A percentile compares a stretch with the other conserved stretches of the same genome.
Evolutionary conservation across 2,797 vertebrate species (phyloP).

Genomic region (Sparus aurata): DNA sequence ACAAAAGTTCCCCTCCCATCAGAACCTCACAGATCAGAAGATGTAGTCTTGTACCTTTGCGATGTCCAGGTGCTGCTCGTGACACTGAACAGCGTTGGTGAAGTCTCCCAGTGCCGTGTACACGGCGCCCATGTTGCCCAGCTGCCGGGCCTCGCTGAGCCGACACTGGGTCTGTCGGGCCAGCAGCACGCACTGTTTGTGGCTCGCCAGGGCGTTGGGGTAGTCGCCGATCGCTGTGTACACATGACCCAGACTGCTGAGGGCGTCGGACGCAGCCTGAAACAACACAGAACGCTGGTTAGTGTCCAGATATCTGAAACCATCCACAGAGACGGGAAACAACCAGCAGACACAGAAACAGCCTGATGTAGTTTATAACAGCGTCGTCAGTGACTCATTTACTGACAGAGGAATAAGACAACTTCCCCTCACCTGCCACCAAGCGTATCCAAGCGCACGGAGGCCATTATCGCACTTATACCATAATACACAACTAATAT

Average conservation of each 20-base stretch:
- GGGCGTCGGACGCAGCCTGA: conserved; percentile 93
- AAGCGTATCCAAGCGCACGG: no score
- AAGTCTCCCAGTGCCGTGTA: conserved; percentile 98
- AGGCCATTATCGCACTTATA: no score
- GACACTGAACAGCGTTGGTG: conserved; percentile 93
- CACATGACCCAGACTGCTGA: conserved; percentile 96
- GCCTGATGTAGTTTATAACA: no score
- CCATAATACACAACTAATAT: no score
- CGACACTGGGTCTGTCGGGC: conserved; percentile 93
- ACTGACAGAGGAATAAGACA: no score
- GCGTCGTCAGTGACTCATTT: no score
- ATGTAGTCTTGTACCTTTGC: conserved; percentile 85
- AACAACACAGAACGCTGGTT: conserved; percentile 21
- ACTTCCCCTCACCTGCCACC: no score
- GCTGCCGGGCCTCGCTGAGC: conserved; percentile 94
- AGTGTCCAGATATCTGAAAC: not conserved
- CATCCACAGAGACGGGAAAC: not conserved
- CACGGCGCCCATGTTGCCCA: conserved; percentile 98
- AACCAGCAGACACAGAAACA: not conserved
- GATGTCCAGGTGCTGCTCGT: conserved; percentile 93
- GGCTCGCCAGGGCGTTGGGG: conserved; percentile 95
- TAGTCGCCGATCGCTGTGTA: conserved; percentile 98
- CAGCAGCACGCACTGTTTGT: conserved; percentile 96
- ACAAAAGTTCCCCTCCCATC: no score
- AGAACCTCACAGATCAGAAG: not conserved